Percentiles rank a stretch among this genome's conserved stretches.
Evolutionary conservation across 2,113 vertebrate species (phyloP).

Genomic region (Lepus europaeus): DNA sequence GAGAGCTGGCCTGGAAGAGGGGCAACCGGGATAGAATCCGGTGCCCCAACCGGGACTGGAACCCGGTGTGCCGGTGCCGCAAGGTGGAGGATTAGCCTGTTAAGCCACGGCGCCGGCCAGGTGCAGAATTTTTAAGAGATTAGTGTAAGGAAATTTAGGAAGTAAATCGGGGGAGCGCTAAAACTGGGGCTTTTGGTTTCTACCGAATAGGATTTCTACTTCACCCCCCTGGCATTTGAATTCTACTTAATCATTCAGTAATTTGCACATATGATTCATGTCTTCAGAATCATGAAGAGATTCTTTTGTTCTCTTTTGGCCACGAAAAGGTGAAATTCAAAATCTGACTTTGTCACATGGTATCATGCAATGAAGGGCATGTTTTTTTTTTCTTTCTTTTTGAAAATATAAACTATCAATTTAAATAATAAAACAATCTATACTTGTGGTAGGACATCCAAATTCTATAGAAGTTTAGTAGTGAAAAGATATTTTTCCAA

Average conservation of each 20-base stretch:
- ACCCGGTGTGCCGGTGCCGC: too few species aligned
- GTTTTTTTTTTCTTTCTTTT: constrained; percentile 23
- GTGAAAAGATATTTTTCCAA: background rate
- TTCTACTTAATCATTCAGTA: constrained; percentile 67
- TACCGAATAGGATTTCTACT: constrained; percentile 58
- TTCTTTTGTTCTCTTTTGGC: constrained; percentile 68
- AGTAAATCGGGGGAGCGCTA: constrained; percentile 49
- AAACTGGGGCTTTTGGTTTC: constrained; percentile 78
- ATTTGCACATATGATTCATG: constrained; percentile 64
- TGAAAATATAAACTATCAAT: background rate
- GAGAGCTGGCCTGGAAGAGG: too few species aligned
- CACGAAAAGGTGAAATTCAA: constrained; percentile 74
- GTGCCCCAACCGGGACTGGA: too few species aligned
- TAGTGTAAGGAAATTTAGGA: constrained; percentile 49
- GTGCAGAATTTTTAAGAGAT: constrained; percentile 55
- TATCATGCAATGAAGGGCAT: background rate
- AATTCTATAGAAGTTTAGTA: constrained; percentile 20
- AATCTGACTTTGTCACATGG: constrained; percentile 32
- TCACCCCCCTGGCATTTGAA: constrained; percentile 59
- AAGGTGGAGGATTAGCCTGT: too few species aligned
- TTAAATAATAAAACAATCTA: constrained; percentile 23
- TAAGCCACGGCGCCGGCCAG: too few species aligned
- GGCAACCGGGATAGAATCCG: too few species aligned
- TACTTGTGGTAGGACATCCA: background rate
- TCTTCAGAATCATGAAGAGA: constrained; percentile 62